Evolutionary conservation across 2,888 invertebrate genomes (phyloP), one percentile per base, ranked within the genome.

Genomic region (Stenotaenia linearis): DNA sequence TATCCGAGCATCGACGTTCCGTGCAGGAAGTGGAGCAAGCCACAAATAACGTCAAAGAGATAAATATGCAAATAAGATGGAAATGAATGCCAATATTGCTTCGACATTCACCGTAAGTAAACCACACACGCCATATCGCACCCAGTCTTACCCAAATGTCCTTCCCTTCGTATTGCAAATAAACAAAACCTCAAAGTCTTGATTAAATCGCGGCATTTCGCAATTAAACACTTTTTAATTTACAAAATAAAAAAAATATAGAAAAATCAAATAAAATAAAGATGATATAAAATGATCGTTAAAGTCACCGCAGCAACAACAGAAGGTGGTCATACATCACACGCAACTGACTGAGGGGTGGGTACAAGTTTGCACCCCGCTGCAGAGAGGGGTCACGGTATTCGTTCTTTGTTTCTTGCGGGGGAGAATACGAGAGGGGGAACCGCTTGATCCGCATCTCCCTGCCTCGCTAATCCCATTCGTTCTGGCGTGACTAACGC

Each of bases 61-160:
- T 79, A 79, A 79, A 79, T 79, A 79, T 79, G 79, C 74, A 79
- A 79, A 79, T 79, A 21, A 79, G 79, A 79, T 79, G 79, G 74
- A 79, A 79, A 79, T 69, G 79, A 74, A 25, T 74, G 74, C 79
- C 79, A 79, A 79, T 79, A 79, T 79, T 69, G 79, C 79, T 37
- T 79, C 79, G 79, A 79, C 79, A 79, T 79, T 40, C 74, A 69
- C 74, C 79, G 35, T 79, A 69, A 79, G 79, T 74, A 79, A 79
- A 79, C 79, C 79, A 37, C 79, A 78, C 69, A 32, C 79, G 35
- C 69, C 30, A 21, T n/a, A 32, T 35, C 45, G 45, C 45, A 45
- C 45, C n/a, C 45, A 18, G 45, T 45, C 45, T 45, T 45, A 45
- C 35, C 35, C 1, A 75, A 75, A 30, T 75, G 45, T 18, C n/a